These are phyloP conservation scores for Ophion ventricosus DNA, from an alignment of 2,888 invertebrate species.

Conservation along the genomic window DNA sequence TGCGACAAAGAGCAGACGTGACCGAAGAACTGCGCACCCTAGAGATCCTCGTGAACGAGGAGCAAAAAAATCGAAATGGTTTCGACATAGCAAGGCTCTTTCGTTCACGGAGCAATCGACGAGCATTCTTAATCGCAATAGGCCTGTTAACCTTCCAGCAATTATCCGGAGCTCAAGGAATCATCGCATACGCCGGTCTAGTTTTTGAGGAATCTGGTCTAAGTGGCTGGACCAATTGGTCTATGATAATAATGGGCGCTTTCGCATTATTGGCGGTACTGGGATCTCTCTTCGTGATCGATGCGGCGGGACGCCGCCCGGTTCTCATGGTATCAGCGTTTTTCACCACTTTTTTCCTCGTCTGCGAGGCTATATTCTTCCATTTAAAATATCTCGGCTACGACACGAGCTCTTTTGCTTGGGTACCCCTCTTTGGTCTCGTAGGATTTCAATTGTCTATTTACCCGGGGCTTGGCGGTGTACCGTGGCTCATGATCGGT, in stretches of 20 bases:
- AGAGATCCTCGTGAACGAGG: neutral
- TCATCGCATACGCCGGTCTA: conserved; percentile 41
- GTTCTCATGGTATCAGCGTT: conserved; percentile 24
- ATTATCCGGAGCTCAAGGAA: conserved; percentile 11
- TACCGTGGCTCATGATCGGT: conserved; percentile 25
- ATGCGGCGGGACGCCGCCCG: conserved; percentile 36
- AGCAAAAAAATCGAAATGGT: conserved; percentile 1
- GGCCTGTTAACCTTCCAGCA: conserved; percentile 38
- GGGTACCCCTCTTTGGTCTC: conserved; percentile 48
- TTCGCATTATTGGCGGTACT: conserved; percentile 21
- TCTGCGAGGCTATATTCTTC: conserved; percentile 33
- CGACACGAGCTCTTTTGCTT: conserved; percentile 38
- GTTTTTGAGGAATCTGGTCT: conserved; percentile 44
- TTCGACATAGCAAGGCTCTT: conserved; percentile 6
- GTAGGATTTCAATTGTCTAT: conserved; percentile 23
- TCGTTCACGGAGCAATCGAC: neutral
- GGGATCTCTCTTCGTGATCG: conserved; percentile 2
- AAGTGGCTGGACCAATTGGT: conserved; percentile 24
- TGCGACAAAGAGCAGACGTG: conserved; percentile 27
- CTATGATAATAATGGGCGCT: conserved; percentile 46
- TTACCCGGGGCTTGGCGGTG: conserved; percentile 6
- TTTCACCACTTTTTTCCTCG: conserved; percentile 8
- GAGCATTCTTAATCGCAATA: conserved; percentile 11
- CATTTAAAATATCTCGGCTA: conserved; percentile 38
- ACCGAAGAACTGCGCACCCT: conserved; percentile 19